Evolutionary conservation across 2,888 invertebrate genomes (phyloP), one percentile per base, ranked within the genome.

Genomic region (Agrochola lychnidis): DNA sequence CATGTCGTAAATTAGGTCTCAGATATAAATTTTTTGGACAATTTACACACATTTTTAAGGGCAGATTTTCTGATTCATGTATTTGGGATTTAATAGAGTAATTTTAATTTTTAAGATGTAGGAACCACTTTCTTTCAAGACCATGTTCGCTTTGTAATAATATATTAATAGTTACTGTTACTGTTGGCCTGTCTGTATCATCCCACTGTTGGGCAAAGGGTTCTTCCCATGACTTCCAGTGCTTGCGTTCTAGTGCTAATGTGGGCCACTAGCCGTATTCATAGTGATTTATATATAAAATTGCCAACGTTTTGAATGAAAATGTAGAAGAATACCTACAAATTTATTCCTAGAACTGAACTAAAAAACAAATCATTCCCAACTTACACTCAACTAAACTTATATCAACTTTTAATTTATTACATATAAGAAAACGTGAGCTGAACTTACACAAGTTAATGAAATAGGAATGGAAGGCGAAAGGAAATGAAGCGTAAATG

Each of bases 401-500:
- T 19, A 48, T 59, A 61, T 30, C 16, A 76, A 85, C 48, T 82
- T 82, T 71, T 71, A 84, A 84, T 66, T 53, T 10, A 53, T 22
- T 7, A 22, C 51, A 51, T 36, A 42, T 36, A 48, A 45, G 36
- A 45, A 61, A 70, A 85, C 72, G 81, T 70, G 51, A 25, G 40
- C n/a, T 59, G 16, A 76, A 82, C 45, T 71, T 59, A 12, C 14
- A 56, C 7, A 81, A 81, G 59, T 68, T 67, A 75, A 62, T 68
- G 63, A 71, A 84, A 70, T 85, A 67, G 40, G 19, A 78, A 68
- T 78, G 63, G 72, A 40, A 76, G 62, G 51, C 62, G 73, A 78
- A 81, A 72, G 45, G 25, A 78, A 84, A 81, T 87, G 73, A 68
- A 84, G 63, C 81, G 67, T 77, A 81, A 81, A 75, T 76, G 57